Percentiles rank a stretch among this genome's conserved stretches.
Conservation (phyloP, 2,113 vertebrate genomes). For the Hiodon tergisus region DNA sequence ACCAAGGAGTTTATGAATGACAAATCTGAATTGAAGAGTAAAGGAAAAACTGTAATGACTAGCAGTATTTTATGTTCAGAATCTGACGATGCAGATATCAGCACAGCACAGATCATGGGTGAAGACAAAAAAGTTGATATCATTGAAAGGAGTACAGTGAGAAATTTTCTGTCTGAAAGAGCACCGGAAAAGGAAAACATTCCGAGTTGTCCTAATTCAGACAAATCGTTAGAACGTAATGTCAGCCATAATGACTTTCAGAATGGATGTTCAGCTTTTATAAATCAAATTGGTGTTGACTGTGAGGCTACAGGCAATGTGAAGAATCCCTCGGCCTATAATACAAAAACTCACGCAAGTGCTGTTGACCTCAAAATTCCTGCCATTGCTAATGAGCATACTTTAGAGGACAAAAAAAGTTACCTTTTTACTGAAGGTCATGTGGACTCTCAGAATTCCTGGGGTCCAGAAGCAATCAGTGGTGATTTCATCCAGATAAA, state of each 20-base stretch:
- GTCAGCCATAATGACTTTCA: not conserved
- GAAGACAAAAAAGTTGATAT: slow-evolving; percentile 10
- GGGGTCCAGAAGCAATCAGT: not conserved
- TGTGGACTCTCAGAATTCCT: not conserved
- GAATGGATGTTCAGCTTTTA: not conserved
- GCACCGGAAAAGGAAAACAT: not conserved
- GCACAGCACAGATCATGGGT: not conserved
- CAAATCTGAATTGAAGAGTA: not conserved
- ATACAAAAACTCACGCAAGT: not conserved
- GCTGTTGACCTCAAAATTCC: slow-evolving; percentile 5
- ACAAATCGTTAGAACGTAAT: not conserved
- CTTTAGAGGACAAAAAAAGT: slow-evolving; percentile 9
- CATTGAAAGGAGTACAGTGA: slow-evolving; percentile 16
- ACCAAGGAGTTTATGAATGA: not conserved
- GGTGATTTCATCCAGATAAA: not conserved
- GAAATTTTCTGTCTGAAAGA: not conserved
- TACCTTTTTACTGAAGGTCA: not conserved
- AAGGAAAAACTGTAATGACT: slow-evolving; percentile 8
- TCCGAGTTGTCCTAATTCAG: not conserved
- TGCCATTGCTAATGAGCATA: not conserved
- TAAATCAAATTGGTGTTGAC: not conserved
- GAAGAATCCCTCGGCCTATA: not conserved
- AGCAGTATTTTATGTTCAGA: slow-evolving; percentile 15
- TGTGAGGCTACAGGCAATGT: no score
- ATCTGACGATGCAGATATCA: not conserved